Evolutionary conservation across 2,888 invertebrate species (phyloP), one percentile per base, ranked within the genome.

Genomic region (Teleiodes luculella): DNA sequence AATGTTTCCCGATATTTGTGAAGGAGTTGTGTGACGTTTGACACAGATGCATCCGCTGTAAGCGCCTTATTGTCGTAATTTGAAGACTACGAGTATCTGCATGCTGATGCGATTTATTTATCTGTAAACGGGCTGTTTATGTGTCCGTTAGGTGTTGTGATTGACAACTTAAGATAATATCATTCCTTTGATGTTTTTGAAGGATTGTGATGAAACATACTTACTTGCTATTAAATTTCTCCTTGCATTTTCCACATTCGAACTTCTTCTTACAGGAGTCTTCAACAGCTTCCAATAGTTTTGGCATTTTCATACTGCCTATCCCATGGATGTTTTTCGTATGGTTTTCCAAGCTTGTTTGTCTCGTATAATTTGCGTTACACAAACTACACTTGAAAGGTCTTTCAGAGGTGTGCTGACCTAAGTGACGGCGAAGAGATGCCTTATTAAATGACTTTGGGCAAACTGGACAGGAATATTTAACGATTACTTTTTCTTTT

Each of bases 331-430:
- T 91, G 60, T 64, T 80, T 61, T 78, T 90, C 52, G 86, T 80
- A 73, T 96, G 95, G 54, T 90, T 91, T 30, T 91, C 90, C 50
- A 94, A 82, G 65, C 93, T 93, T 46, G 92, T 92, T 63, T 92
- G 92, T 24, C 94, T 85, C 0, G 92, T 91, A 69, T 95, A 96
- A 57, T 91, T 91, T 0, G 91, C 84, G 0, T 80, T 81, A 69
- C 96, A 96, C 3, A 84, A 71, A 0, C 86, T 76, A 65, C 96
- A 96, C 2, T 86, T 80, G 65, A 92, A 95, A 0, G 94, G 94
- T 56, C 93, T 91, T 69, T 96, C 96, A 28, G 93, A 92, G 0
- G 95, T 95, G 68, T 96, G 96, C 53, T 91, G 91, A 31, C 94
- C 90, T 41, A 96, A 78, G 74, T 96, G 95, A 55, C 91, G 91